Evolutionary conservation across 1,140 invertebrate genomes (phyloP).

Genomic region (Harpegnathos saltator): DNA sequence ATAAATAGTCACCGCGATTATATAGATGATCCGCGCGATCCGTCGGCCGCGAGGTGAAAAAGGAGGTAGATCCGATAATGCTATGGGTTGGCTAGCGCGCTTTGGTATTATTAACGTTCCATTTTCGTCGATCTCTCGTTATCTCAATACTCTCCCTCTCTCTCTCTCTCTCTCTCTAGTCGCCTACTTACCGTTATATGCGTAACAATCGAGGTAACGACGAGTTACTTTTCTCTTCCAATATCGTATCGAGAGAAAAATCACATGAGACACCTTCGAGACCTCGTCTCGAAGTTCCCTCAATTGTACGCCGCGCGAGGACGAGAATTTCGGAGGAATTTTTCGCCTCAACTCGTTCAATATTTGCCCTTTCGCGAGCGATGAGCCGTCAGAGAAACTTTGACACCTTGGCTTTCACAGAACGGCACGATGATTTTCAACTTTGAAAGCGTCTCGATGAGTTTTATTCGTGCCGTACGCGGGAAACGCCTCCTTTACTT

Average conservation of each 20-base stretch:
- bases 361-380: slow-evolving; percentile 70
- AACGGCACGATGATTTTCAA: slow-evolving; percentile 43
- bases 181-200: too few relatives aligned
- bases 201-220: slow-evolving; percentile 2
- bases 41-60: slow-evolving; percentile 28
- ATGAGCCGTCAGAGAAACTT: slow-evolving; percentile 61
- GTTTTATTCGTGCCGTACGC: slow-evolving; percentile 15
- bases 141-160: too few relatives aligned
- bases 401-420: slow-evolving; percentile 52
- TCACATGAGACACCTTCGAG: too few relatives aligned
- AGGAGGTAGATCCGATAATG: slow-evolving; percentile 36
- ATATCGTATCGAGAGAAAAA: too few relatives aligned
- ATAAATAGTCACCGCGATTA: slow-evolving; percentile 72
- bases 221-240: too few relatives aligned
- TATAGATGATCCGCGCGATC: slow-evolving; percentile 27
- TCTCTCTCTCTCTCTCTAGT: too few relatives aligned
- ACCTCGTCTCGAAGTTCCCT: too few relatives aligned
- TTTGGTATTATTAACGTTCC: slow-evolving; percentile 29
- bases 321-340: slow-evolving; percentile 72
- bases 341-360: slow-evolving; percentile 68
- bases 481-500: not conserved
- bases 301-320: too few relatives aligned
- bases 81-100: slow-evolving; percentile 21
- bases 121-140: not conserved
- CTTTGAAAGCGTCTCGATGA: slow-evolving; percentile 32